Evolutionary conservation across 2,113 vertebrate genomes (phyloP).

Genomic region (Tragelaphus scriptus): DNA sequence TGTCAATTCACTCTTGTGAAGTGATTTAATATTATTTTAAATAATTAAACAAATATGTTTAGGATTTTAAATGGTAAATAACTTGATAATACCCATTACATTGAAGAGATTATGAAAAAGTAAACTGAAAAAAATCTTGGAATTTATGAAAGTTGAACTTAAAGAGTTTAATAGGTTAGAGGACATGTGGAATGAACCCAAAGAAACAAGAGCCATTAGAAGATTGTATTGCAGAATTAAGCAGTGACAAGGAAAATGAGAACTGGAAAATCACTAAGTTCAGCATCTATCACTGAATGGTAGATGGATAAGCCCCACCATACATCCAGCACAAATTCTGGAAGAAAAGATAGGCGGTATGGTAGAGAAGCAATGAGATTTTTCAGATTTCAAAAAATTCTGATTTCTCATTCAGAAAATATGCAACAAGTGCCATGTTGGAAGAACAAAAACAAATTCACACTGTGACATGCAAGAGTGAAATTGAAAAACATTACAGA

Average conservation of each 20-base stretch:
- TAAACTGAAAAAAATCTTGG: neutral
- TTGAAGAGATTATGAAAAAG: neutral
- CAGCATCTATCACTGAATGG: too few relatives aligned
- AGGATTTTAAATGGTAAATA: neutral
- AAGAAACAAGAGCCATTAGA: neutral
- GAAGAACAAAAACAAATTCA: neutral
- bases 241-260: neutral
- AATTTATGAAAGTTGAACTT: neutral
- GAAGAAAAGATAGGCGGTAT: neutral
- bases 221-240: neutral
- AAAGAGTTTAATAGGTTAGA: neutral
- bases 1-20: neutral
- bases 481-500: neutral
- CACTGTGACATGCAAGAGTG: neutral
- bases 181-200: neutral
- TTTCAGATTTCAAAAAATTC: neutral
- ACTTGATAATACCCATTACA: neutral
- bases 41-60: neutral
- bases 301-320: neutral
- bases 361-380: neutral
- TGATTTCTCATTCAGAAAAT: neutral
- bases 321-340: neutral
- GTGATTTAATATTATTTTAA: conserved; percentile 11
- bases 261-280: neutral
- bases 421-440: neutral